Evolutionary conservation across 2,113 vertebrate species (phyloP).

Genomic region (Hylia prasina): DNA sequence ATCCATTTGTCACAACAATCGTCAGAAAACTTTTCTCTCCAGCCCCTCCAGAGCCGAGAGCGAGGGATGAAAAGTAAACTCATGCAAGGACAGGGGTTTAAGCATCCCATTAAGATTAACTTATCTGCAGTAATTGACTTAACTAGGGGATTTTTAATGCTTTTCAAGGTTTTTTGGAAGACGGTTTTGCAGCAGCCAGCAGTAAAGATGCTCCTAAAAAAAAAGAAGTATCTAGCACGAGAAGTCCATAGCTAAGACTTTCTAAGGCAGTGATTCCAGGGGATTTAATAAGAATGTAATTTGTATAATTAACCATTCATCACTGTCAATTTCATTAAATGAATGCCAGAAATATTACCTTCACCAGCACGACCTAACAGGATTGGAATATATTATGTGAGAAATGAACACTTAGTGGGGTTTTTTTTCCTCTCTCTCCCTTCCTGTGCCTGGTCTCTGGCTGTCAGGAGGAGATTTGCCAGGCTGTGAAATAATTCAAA

Average conservation of each 20-base stretch:
- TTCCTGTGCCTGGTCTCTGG: slow-evolving; percentile 29
- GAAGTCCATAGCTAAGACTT: slow-evolving; percentile 74
- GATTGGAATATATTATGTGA: slow-evolving; percentile 80
- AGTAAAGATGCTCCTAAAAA: slow-evolving; percentile 60
- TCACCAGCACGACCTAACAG: slow-evolving; percentile 74
- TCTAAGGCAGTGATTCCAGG: slow-evolving; percentile 75
- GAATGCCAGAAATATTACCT: slow-evolving; percentile 83
- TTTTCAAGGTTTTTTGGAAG: slow-evolving; percentile 73
- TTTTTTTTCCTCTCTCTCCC: background rate
- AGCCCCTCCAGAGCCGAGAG: slow-evolving; percentile 6
- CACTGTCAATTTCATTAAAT: slow-evolving; percentile 82
- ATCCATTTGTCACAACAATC: slow-evolving; percentile 39
- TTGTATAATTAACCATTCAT: slow-evolving; percentile 85
- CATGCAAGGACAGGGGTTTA: slow-evolving; percentile 62
- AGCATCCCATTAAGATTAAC: slow-evolving; percentile 71
- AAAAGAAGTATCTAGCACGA: slow-evolving; percentile 35
- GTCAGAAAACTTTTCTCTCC: background rate
- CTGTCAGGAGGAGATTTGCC: slow-evolving; percentile 72
- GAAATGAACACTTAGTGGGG: slow-evolving; percentile 64
- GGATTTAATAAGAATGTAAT: slow-evolving; percentile 85
- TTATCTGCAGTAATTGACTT: slow-evolving; percentile 76
- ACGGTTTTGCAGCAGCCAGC: slow-evolving; percentile 56
- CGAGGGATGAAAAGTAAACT: slow-evolving; percentile 60
- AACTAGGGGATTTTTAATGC: slow-evolving; percentile 76
- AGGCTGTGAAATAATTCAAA: slow-evolving; percentile 73